phyloP scores from a whole-genome alignment of 2,797 vertebrate genomes.

The Phoxinus dragarum region DNA sequence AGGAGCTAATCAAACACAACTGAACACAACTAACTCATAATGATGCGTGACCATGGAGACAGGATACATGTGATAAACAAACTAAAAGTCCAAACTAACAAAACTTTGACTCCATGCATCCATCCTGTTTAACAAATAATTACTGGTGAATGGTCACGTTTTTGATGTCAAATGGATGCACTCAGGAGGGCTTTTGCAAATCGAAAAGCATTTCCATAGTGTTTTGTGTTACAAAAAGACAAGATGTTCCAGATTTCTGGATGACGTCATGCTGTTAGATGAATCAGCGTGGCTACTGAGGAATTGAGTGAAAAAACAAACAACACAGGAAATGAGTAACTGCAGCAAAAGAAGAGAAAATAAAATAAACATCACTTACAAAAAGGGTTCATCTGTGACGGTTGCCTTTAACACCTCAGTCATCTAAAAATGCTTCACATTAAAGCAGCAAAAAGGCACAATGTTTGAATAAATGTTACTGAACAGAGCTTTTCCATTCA shows the following conservation, averaged over 20 bases:
- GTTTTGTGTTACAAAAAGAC: neutral
- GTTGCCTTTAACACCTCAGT: neutral
- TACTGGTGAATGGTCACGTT: neutral
- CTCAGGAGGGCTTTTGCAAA: neutral
- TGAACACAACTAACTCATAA: no score
- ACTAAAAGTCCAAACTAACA: no score
- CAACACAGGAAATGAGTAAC: conserved; percentile 33
- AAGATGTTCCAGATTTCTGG: conserved; percentile 18
- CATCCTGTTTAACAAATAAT: conserved; percentile 1
- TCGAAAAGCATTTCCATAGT: neutral
- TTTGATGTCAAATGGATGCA: neutral
- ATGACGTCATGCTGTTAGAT: neutral
- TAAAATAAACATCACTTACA: neutral
- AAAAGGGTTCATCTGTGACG: conserved; percentile 3
- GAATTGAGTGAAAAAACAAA: conserved; percentile 22
- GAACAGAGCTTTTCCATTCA: neutral
- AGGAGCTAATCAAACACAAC: no score
- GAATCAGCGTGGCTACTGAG: neutral
- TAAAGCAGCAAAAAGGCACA: neutral
- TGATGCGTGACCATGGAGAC: no score
- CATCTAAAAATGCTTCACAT: neutral
- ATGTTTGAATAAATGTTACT: neutral
- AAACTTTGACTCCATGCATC: neutral
- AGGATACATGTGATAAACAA: no score
- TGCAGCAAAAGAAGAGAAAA: neutral